A percentile compares a stretch with the other conserved stretches of the same genome.
phyloP scores from a whole-genome alignment of 2,113 vertebrate species.

The Atlantisia rogersi region DNA sequence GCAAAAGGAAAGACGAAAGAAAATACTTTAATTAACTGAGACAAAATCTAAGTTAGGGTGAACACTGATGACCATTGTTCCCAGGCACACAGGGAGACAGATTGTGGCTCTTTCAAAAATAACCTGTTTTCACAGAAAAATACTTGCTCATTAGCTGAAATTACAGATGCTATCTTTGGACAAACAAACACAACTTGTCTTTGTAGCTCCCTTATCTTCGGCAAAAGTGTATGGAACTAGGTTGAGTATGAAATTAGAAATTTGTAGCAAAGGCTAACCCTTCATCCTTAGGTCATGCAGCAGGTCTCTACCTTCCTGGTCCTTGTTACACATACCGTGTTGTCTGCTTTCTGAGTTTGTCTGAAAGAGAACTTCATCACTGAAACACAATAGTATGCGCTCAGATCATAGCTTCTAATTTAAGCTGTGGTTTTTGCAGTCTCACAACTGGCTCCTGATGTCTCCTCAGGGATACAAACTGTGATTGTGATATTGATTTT shows the following conservation, averaged over 20 bases:
- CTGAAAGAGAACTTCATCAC: not conserved
- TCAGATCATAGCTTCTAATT: not conserved
- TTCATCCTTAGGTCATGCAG: not conserved
- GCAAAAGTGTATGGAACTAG: not conserved
- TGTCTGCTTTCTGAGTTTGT: not conserved
- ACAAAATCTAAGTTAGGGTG: not conserved
- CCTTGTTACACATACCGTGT: not conserved
- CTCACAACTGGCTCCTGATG: not conserved
- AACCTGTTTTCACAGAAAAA: not conserved
- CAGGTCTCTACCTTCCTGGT: not conserved
- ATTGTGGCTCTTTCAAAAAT: constrained; percentile 28
- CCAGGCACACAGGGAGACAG: not conserved
- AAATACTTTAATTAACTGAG: not conserved
- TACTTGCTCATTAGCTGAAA: constrained; percentile 7
- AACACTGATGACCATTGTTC: not conserved
- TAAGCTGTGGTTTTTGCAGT: constrained; percentile 5
- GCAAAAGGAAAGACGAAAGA: not conserved
- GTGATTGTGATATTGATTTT: constrained; percentile 50
- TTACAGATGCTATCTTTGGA: constrained; percentile 33
- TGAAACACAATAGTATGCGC: not conserved
- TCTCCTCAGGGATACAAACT: not conserved
- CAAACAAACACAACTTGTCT: not conserved
- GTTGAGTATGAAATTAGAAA: not conserved
- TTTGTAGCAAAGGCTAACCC: not conserved
- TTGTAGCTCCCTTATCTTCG: not conserved